Percentiles rank a stretch among this genome's conserved stretches.
These are phyloP conservation scores for Oedothorax gibbosus DNA, from an alignment of 1,140 invertebrate genomes.

Conservation along the genomic window DNA sequence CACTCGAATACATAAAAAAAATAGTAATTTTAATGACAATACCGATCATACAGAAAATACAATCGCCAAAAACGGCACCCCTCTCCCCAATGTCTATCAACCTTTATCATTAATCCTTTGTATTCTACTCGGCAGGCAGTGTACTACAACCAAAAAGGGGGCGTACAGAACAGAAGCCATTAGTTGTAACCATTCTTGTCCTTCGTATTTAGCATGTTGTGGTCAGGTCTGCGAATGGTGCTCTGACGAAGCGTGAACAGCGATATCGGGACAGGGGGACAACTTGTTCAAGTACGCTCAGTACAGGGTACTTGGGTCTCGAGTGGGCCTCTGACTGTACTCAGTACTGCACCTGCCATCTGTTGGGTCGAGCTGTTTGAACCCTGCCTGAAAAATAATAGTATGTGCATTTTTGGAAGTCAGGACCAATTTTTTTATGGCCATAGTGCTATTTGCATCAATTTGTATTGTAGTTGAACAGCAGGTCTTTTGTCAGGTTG, in stretches of 20 bases:
- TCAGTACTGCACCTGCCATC: conserved; percentile 42
- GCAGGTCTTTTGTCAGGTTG: no score
- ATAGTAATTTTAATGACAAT: neutral
- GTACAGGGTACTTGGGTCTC: conserved; percentile 11
- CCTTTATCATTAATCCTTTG: conserved; percentile 49
- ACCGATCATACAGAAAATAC: neutral
- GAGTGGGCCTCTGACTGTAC: neutral
- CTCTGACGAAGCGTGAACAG: conserved; percentile 45
- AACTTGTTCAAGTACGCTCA: conserved; percentile 32
- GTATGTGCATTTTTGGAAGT: conserved; percentile 32
- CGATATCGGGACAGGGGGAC: conserved; percentile 15
- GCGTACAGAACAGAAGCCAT: conserved; percentile 29
- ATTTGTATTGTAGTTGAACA: no score
- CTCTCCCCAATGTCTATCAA: neutral
- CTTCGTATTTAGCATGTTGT: conserved; percentile 47
- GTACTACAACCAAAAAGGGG: conserved; percentile 34
- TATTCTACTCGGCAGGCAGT: conserved; percentile 6
- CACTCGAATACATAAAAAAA: neutral
- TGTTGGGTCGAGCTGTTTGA: conserved; percentile 11
- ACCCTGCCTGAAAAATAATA: neutral
- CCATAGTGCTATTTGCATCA: no score
- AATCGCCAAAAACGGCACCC: conserved; percentile 9
- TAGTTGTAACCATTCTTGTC: conserved; percentile 48
- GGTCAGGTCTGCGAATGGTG: conserved; percentile 44
- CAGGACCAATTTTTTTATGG: conserved; percentile 3